Base-by-base conservation (phyloP, 2,797 vertebrate genomes). In the Artibeus jamaicensis region DNA sequence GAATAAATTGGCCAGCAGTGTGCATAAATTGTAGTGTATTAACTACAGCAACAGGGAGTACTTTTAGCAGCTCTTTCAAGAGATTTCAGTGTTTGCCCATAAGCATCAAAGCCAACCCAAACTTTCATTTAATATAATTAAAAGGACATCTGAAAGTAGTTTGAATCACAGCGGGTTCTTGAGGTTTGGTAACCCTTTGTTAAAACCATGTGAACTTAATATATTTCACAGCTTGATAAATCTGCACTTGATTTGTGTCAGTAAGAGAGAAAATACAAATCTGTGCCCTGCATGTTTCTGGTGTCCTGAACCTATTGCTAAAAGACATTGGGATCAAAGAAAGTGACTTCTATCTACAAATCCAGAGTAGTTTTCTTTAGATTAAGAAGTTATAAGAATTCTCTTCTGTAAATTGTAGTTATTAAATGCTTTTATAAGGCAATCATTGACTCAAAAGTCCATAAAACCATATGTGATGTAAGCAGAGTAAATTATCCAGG, bases 221-320 rank as follows among this genome's bases (percentile, higher is more conserved):
- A 98, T 97, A 98, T 97, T 98, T 98, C 98, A 98, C 98, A 98
- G 98, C 98, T 97, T 98, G 98, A 98, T 89, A 98, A 98, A 97
- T 96, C 95, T 96, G 91, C 50, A 65, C 86, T 98, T 98, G 97
- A 97, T 98, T 98, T 98, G 95, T 97, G 97, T 98, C 97, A 96
- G 97, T 97, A 92, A 97, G 94, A 97, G 91, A 67, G 42, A 98
- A 98, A 97, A 97, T 97, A 95, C 86, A 98, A 98, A 97, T 98
- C 96, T 90, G 94, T 32, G 91, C 92, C 93, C 96, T 96, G 82
- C 1, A 0, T 94, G 89, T 97, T 98, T 98, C 97, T 97, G 87
- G 92, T 50, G 19, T 0, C 0, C 79, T 79, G 81, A 97, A 34
- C 92, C 78, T 21, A 8, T 96, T 98, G 97, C 96, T 97, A 92